Percentiles rank a stretch among this genome's conserved stretches.
Evolutionary conservation across 53 echinoderm and acorn worm species (phyloP).

Genomic region (Actinopyga echinites): DNA sequence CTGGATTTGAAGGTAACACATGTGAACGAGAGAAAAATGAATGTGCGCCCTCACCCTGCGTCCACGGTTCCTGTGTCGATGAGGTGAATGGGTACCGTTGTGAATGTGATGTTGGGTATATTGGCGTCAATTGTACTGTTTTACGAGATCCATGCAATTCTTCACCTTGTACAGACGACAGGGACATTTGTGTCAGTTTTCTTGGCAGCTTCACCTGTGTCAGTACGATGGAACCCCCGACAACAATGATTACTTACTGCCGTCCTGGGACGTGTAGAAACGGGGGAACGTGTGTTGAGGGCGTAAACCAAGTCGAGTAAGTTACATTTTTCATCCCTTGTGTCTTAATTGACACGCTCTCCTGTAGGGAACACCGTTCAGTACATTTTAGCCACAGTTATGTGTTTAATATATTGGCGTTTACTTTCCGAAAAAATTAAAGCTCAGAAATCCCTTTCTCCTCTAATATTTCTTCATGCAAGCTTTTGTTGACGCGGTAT

Average conservation of each 20-base stretch:
- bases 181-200: slow-evolving; percentile 7
- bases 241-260: neutral
- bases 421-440: too few relatives aligned
- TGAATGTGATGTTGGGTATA: neutral
- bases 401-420: too few relatives aligned
- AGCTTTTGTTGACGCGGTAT: too few relatives aligned
- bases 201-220: slow-evolving; percentile 19
- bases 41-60: neutral
- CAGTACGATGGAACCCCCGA: neutral
- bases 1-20: slow-evolving; percentile 2
- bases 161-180: neutral
- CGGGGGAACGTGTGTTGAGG: slow-evolving; percentile 23
- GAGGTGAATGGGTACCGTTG: slow-evolving; percentile 9
- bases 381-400: too few relatives aligned
- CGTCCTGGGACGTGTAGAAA: slow-evolving; percentile 20
- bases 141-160: neutral
- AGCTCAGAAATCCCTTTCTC: too few relatives aligned
- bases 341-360: too few relatives aligned
- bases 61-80: neutral
- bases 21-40: neutral
- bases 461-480: too few relatives aligned
- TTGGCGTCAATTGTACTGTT: neutral
- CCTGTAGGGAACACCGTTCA: too few relatives aligned
- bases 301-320: neutral
- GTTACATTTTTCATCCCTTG: neutral